These are phyloP conservation scores for Taphrorychus bicolor DNA, from an alignment of 2,888 invertebrate genomes.

Conservation along the genomic window DNA sequence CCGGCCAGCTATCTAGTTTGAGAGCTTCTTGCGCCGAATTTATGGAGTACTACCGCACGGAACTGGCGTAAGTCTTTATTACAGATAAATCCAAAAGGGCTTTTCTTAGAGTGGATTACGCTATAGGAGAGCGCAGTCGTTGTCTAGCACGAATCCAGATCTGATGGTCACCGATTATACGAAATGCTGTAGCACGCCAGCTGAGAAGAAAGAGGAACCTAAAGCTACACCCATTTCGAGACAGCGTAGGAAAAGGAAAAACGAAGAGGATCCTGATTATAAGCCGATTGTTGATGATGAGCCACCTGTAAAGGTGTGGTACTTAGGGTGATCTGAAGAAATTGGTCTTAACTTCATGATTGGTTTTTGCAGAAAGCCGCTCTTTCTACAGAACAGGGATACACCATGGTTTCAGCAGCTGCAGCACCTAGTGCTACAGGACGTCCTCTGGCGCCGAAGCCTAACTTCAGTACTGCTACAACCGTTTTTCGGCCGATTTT, in stretches of 20 bases:
- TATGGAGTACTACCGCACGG: conserved; percentile 70
- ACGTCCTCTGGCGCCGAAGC: neutral
- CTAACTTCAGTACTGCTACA: too few species aligned
- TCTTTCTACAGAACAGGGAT: neutral
- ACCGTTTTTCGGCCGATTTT: too few species aligned
- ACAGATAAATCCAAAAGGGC: neutral
- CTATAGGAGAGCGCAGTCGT: conserved; percentile 61
- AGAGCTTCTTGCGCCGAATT: conserved; percentile 77
- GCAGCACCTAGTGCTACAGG: neutral
- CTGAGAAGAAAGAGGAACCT: conserved; percentile 43
- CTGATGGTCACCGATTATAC: conserved; percentile 51
- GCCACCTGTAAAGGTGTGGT: conserved; percentile 32
- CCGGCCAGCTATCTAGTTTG: conserved; percentile 69
- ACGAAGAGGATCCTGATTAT: conserved; percentile 49
- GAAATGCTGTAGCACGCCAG: conserved; percentile 52
- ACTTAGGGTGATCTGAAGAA: neutral
- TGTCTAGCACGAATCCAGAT: conserved; percentile 56
- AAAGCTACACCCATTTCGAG: conserved; percentile 37
- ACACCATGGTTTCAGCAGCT: conserved; percentile 5
- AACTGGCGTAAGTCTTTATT: conserved; percentile 62
- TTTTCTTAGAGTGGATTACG: too few species aligned
- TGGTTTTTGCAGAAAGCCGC: neutral
- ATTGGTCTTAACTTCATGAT: neutral
- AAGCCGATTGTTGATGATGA: conserved; percentile 43
- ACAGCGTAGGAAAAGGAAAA: conserved; percentile 43